Evolutionary conservation across 2,888 invertebrate genomes (phyloP).

Genomic region (Lasius fuliginosus): DNA sequence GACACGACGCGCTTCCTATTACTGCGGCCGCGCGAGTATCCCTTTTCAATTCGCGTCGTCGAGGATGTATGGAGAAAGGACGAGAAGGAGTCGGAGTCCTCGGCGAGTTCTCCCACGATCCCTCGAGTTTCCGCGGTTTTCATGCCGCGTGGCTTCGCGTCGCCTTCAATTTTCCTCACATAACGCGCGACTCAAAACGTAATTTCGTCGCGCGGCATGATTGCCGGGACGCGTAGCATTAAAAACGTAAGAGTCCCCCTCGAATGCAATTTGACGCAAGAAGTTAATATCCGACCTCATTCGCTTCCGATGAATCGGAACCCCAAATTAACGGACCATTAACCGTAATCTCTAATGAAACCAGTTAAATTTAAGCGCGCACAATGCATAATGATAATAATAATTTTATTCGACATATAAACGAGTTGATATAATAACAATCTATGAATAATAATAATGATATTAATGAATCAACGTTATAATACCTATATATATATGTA

Average conservation of each 20-base stretch:
- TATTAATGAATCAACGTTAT: slow-evolving; percentile 36
- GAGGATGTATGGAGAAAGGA: slow-evolving; percentile 22
- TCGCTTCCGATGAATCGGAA: slow-evolving; percentile 4
- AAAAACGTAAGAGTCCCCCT: background rate
- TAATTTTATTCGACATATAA: slow-evolving; percentile 52
- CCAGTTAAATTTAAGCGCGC: slow-evolving; percentile 32
- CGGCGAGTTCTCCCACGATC: background rate
- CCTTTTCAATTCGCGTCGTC: slow-evolving; percentile 48
- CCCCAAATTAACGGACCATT: slow-evolving; percentile 10
- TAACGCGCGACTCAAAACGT: background rate
- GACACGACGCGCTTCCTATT: slow-evolving; percentile 59
- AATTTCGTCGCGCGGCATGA: slow-evolving; percentile 11
- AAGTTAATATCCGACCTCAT: background rate
- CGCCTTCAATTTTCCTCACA: slow-evolving; percentile 61
- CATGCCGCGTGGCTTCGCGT: slow-evolving; percentile 61
- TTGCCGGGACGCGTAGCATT: background rate
- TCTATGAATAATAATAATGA: slow-evolving; percentile 55
- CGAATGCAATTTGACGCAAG: background rate
- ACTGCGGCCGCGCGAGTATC: slow-evolving; percentile 21
- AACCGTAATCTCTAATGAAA: slow-evolving; percentile 35
- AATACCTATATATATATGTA: background rate
- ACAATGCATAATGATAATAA: slow-evolving; percentile 31
- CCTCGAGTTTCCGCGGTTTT: slow-evolving; percentile 53
- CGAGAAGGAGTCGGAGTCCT: slow-evolving; percentile 17
- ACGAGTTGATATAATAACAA: slow-evolving; percentile 45